These are phyloP conservation scores for Apodemia zela DNA, from an alignment of 2,888 invertebrate genomes.

Conservation along the genomic window DNA sequence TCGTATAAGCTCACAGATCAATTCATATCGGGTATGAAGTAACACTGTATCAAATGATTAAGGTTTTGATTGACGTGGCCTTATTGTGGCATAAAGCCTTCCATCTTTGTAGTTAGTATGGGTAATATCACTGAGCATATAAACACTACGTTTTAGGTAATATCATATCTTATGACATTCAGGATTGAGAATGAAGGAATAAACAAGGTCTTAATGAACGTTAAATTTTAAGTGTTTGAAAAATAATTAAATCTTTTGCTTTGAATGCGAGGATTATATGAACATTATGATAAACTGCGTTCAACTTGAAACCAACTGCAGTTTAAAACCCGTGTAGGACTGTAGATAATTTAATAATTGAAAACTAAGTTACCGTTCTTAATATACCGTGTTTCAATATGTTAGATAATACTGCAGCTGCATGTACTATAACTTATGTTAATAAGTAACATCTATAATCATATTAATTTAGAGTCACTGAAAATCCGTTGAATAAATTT, in stretches of 20 bases:
- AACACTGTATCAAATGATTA: background rate
- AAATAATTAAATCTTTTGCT: too few species aligned
- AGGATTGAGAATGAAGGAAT: too few species aligned
- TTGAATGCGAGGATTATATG: too few species aligned
- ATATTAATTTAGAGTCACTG: background rate
- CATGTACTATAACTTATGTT: background rate
- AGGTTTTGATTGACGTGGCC: too few species aligned
- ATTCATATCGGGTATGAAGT: conserved; percentile 10
- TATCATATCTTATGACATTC: too few species aligned
- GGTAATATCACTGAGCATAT: too few species aligned
- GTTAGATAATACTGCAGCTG: background rate
- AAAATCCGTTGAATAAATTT: conserved; percentile 18
- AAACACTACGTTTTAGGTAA: too few species aligned
- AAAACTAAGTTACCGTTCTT: conserved; percentile 3
- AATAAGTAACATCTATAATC: background rate
- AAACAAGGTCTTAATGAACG: too few species aligned
- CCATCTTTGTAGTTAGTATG: background rate
- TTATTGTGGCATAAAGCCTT: background rate
- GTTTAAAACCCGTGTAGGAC: conserved; percentile 24
- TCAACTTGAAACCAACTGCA: conserved; percentile 33
- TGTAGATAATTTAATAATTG: conserved; percentile 6
- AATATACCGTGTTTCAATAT: background rate
- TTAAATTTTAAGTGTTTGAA: too few species aligned
- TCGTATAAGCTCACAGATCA: conserved; percentile 44
- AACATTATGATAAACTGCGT: conserved; percentile 14